These are phyloP conservation scores for Rhagonycha fulva DNA, from an alignment of 2,888 invertebrate species.

Conservation along the genomic window DNA sequence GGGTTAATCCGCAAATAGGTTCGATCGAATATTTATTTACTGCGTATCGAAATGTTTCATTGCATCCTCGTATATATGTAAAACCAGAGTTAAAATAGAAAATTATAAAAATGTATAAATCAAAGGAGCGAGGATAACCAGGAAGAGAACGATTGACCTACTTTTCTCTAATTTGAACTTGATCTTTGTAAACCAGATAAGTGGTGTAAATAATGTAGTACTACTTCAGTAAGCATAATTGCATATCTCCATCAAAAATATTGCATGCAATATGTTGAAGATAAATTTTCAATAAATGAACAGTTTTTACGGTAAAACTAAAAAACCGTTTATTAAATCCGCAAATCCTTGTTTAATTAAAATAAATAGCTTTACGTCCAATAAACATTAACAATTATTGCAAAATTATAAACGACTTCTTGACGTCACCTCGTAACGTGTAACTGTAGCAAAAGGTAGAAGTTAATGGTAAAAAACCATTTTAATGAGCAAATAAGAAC, in stretches of 20 bases:
- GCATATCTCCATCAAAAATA: neutral
- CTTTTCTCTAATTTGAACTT: conserved; percentile 29
- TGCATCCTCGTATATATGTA: neutral
- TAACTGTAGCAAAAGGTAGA: neutral
- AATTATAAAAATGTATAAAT: neutral
- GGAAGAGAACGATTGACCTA: conserved; percentile 21
- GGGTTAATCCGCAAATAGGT: neutral
- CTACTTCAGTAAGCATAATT: neutral
- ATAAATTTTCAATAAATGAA: neutral
- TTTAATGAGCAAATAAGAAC: neutral
- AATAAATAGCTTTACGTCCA: neutral
- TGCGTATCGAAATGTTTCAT: no score
- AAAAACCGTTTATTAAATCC: neutral
- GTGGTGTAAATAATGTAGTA: conserved; percentile 15
- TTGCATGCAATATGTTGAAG: neutral
- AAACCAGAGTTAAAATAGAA: neutral
- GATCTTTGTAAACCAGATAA: conserved; percentile 27
- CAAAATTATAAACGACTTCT: neutral
- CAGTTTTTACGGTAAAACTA: neutral
- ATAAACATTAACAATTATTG: neutral
- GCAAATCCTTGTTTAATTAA: neutral
- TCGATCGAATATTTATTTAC: neutral
- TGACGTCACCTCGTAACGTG: neutral
- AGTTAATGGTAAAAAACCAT: neutral
- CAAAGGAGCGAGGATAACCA: neutral